Evolutionary conservation across 1,140 invertebrate species (phyloP), one percentile per base, ranked within the genome.

Genomic region (Pseudomyrmex concolor): DNA sequence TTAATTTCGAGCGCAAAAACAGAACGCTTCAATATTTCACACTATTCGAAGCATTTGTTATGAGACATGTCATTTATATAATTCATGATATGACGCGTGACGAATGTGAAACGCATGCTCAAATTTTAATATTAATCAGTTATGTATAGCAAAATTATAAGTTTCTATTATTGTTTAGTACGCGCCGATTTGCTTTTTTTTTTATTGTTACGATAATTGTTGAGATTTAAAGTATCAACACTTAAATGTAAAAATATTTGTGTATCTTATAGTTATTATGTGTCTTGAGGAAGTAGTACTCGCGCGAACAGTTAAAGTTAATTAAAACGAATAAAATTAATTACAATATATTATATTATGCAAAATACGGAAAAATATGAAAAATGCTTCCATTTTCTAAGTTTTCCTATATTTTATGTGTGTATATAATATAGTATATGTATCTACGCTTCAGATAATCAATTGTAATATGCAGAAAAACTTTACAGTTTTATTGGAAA

Each of bases 191-290:
- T 15, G 4, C 15, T 84, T 84, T 51, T 83, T 48, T 71, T 68
- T 81, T 4, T 71, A 22, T 74, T 76, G 50, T 84, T 84, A 84
- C 17, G 8, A 60, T 81, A 1, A 60, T 84, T 22, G 5, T 80
- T 84, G 45, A n/a, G 67, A 84, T 66, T 51, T 87, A 22, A 81
- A 68, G 54, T 84, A 60, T 78, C 17, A 51, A 10, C 19, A 86
- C 57, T 88, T 88, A 86, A 62, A 50, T 34, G 5, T 50, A 87
- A 67, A 68, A 45, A 80, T 15, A 9, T 66, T 67, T 77, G 55
- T 45, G 34, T 34, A 34, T 51, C 2, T 68, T 77, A 77, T 77
- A 77, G 17, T 67, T 77, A 68, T 68, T 76, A 54, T 7, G 48
- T 19, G 5, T 17, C 13, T 2, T 22, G 8, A 19, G 8, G 10